phyloP scores from a whole-genome alignment of 2,888 invertebrate species.

The Leptopilina drosophilae region DNA sequence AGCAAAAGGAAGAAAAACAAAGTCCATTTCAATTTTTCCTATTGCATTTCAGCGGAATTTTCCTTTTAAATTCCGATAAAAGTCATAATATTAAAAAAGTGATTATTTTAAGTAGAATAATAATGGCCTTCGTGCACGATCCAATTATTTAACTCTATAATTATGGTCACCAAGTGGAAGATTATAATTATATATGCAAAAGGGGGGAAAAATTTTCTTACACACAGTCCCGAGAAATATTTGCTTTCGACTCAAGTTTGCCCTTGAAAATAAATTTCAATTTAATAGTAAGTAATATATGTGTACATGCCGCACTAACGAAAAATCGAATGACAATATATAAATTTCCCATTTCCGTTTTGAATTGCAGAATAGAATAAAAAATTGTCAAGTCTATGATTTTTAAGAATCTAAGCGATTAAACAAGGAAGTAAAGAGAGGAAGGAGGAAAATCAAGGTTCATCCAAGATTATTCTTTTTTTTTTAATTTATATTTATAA shows the following conservation, averaged over 20 bases:
- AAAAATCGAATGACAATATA: conserved; percentile 7
- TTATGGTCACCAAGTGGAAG: conserved; percentile 10
- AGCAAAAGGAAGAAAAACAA: too few relatives aligned
- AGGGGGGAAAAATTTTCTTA: background rate
- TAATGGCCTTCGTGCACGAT: conserved; percentile 20
- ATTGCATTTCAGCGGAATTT: background rate
- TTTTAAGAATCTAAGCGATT: conserved; percentile 6
- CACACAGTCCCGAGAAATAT: background rate
- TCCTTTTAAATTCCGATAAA: conserved; percentile 9
- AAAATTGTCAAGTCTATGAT: background rate
- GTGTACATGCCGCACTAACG: background rate
- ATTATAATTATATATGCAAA: conserved; percentile 12
- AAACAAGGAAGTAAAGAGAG: conserved; percentile 21
- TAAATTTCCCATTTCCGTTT: background rate
- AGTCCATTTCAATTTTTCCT: background rate
- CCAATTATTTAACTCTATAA: conserved; percentile 13
- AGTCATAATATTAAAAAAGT: conserved; percentile 9
- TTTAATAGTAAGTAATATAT: background rate
- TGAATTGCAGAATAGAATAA: background rate
- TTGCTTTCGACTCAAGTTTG: conserved; percentile 15
- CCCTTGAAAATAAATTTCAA: conserved; percentile 7
- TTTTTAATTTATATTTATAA: conserved; percentile 7
- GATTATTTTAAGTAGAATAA: conserved; percentile 12
- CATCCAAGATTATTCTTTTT: background rate
- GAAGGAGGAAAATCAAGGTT: conserved; percentile 42